Base-by-base conservation (phyloP, 2,888 invertebrate genomes). In the Drosophila sordidula region DNA sequence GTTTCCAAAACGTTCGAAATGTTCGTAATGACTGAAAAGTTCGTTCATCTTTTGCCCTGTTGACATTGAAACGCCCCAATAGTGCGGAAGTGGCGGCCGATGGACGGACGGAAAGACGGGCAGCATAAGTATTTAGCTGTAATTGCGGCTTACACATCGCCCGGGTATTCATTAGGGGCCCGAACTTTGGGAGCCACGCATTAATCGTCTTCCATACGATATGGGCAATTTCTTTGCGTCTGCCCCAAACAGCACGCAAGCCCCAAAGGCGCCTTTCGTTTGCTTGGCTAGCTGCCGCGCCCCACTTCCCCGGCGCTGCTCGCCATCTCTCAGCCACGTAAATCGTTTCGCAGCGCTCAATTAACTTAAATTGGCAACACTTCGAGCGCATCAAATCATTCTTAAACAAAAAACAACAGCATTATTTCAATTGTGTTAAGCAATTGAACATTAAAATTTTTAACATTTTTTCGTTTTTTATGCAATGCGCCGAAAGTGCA, bases 331-430 rank as follows among this genome's bases (percentile, higher is more conserved):
- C 39, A 66, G 66, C 70, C 57, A 73, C 71, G 73, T 76, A 80
- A 85, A 80, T 71, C 68, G 66, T 69, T 79, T 72, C 51, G 78
- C 69, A 57, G 63, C 67, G 78, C 80, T 66, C 80, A 82, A 79
- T 82, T 82, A 83, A 72, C 75, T 68, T 64, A 51, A 64, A 72
- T 72, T 64, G 75, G 75, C 70, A 70, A 59, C 72, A 85, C 77
- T 73, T 84, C 70, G 80, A 80, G 83, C 83, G 85, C 80, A 80
- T 73, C 85, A 80, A 82, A 80, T 79, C 77, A 70, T 77, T 84
- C 82, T 78, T 26, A 56, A n/a, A 63, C 29, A 50, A 62, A 58
- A 47, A 65, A 59, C 42, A 64, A 58, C 39, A 74, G 56, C 63
- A 67, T 56, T 42, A 18, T 63, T 65, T 63, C 73, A 84, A 76